phyloP scores from a whole-genome alignment of 1,140 invertebrate genomes.

The Drepana arcuata region DNA sequence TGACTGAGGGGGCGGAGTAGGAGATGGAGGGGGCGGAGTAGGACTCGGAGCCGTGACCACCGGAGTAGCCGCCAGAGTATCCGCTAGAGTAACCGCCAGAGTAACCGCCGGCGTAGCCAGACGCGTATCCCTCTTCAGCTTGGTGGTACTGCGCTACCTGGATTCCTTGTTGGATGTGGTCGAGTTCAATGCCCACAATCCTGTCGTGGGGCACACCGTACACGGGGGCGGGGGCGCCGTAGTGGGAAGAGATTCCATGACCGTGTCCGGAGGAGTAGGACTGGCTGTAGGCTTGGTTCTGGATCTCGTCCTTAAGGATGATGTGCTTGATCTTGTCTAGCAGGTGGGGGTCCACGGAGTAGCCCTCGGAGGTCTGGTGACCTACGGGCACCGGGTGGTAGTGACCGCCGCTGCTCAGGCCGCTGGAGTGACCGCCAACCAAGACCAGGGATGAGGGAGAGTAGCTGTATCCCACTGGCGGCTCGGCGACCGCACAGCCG shows the following conservation, averaged over 20 bases:
- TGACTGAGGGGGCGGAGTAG: constrained; percentile 37
- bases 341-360: constrained; percentile 82
- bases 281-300: constrained; percentile 66
- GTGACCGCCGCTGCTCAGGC: constrained; percentile 77
- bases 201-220: constrained; percentile 74
- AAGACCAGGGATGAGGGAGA: constrained; percentile 39
- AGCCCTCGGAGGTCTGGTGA: constrained; percentile 82
- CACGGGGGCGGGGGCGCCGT: constrained; percentile 72
- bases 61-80: constrained; percentile 25
- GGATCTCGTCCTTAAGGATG: constrained; percentile 84
- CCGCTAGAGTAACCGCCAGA: constrained; percentile 27
- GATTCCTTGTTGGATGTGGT: constrained; percentile 76
- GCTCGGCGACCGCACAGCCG: constrained; percentile 62
- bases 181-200: constrained; percentile 76
- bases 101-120: constrained; percentile 46
- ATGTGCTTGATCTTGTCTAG: constrained; percentile 87
- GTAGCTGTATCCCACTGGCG: constrained; percentile 66
- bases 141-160: constrained; percentile 78
- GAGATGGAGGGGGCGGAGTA: constrained; percentile 24
- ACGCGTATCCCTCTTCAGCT: constrained; percentile 55
- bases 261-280: constrained; percentile 57
- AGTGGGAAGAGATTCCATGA: constrained; percentile 72
- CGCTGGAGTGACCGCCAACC: too few species aligned
- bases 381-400: constrained; percentile 82
- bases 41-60: constrained; percentile 29